phyloP scores from a whole-genome alignment of 1,140 invertebrate genomes.

The Doryteuthis pealeii region DNA sequence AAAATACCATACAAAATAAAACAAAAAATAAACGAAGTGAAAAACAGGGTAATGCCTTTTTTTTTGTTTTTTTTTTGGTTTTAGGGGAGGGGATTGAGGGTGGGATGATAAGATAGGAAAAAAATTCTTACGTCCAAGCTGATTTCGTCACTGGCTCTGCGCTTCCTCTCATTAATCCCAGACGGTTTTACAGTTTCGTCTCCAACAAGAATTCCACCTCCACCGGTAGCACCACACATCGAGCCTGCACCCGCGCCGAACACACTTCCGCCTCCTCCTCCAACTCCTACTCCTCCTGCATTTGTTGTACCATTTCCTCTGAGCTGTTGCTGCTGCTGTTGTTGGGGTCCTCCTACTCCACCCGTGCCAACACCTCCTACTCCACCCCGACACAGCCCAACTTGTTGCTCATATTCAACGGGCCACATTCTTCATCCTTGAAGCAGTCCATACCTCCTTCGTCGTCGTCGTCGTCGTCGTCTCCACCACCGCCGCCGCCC shows the following conservation, averaged over 20 bases:
- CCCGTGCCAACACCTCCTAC: too few relatives aligned
- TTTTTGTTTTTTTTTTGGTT: too few relatives aligned
- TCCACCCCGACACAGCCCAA: background rate
- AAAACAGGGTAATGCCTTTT: too few relatives aligned
- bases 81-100: too few relatives aligned
- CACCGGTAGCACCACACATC: constrained; percentile 3
- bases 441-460: background rate
- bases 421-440: background rate
- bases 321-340: background rate
- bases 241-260: background rate
- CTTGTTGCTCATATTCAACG: constrained; percentile 17
- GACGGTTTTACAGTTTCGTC: background rate
- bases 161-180: constrained; percentile 39
- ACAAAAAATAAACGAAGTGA: too few relatives aligned
- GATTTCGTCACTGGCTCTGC: constrained; percentile 49
- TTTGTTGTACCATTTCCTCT: background rate
- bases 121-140: constrained; percentile 47
- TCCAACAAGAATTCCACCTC: background rate
- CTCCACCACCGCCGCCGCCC: background rate
- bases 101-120: too few relatives aligned
- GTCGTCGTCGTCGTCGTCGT: constrained; percentile 1
- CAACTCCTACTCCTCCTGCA: too few relatives aligned
- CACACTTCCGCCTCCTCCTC: background rate
- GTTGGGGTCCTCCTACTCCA: background rate
- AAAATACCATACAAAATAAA: too few relatives aligned